Conservation (phyloP, 2,113 vertebrate species). For the Crotalus viridis region DNA sequence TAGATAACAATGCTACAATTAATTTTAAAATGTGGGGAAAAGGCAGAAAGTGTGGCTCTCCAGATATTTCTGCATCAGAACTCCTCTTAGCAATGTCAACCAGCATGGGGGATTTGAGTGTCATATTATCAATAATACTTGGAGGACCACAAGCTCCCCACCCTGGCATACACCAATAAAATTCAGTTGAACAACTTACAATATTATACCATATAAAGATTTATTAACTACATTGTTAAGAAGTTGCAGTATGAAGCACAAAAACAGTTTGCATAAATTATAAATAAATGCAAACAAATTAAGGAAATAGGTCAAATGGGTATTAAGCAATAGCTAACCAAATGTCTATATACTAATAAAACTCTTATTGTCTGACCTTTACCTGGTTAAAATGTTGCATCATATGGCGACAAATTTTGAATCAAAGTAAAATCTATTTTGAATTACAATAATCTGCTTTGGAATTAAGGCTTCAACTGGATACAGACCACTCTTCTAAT, state of each 20-base stretch:
- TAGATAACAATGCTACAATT: neutral
- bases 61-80: neutral
- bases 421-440: neutral
- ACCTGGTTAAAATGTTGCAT: neutral
- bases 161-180: constrained; percentile 36
- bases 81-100: too few species aligned
- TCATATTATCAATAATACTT: neutral
- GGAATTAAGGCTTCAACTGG: neutral
- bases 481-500: neutral
- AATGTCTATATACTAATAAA: neutral
- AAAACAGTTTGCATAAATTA: constrained; percentile 35
- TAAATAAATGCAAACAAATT: constrained; percentile 38
- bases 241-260: constrained; percentile 6
- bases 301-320: neutral
- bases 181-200: constrained; percentile 25
- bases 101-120: neutral
- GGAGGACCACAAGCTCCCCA: neutral
- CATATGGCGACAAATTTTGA: neutral
- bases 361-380: neutral
- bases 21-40: neutral
- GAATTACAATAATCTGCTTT: neutral
- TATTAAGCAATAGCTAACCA: neutral
- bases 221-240: constrained; percentile 47
- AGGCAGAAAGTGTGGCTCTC: neutral
- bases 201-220: constrained; percentile 39